Percentiles rank a stretch among this genome's conserved stretches.
These are phyloP conservation scores for Helogale parvula DNA, from an alignment of 2,113 vertebrate species.

Conservation along the genomic window DNA sequence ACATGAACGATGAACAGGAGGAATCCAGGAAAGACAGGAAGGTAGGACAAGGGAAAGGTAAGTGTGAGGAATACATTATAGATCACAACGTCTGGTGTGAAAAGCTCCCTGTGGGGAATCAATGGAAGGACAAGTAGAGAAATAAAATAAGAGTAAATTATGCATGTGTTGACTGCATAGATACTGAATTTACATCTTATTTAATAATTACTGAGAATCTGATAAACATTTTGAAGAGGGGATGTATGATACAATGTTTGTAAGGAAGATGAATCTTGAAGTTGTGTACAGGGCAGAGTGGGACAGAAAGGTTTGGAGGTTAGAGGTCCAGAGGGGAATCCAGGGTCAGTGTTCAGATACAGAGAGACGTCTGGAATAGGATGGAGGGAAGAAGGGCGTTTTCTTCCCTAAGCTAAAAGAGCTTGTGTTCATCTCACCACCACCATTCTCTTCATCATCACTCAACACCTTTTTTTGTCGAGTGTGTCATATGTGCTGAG, in stretches of 20 bases:
- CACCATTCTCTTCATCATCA: neutral
- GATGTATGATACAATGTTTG: neutral
- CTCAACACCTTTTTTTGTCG: neutral
- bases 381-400: neutral
- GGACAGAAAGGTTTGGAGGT: neutral
- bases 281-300: neutral
- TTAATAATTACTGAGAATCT: neutral
- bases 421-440: neutral
- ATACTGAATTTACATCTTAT: neutral
- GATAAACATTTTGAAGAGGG: slow-evolving; percentile 10
- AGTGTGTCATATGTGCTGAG: neutral
- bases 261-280: neutral
- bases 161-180: neutral
- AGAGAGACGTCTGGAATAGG: neutral
- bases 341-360: neutral
- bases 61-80: neutral
- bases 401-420: neutral
- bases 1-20: neutral
- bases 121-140: neutral
- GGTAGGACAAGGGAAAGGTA: neutral
- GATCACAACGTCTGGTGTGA: neutral
- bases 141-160: neutral
- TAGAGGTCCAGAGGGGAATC: neutral
- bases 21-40: neutral
- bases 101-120: neutral